Evolutionary conservation across 2,888 invertebrate genomes (phyloP), one percentile per base, ranked within the genome.

Genomic region (Julus scandinavius): DNA sequence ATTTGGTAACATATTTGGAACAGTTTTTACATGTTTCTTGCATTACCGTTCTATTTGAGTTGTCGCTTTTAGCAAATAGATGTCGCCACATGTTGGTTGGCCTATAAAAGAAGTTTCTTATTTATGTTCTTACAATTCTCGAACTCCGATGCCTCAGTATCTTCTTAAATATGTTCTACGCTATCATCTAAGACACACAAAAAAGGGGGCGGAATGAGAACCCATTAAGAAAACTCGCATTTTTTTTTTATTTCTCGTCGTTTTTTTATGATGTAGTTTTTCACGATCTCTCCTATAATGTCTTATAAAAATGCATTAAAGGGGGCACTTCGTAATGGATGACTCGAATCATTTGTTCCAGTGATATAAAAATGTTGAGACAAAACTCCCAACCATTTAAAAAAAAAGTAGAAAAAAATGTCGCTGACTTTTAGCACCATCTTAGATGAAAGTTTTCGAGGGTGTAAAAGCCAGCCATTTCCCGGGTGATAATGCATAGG

Each of bases 191-290:
- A 9, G 1, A 4, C n/a, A 17, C 2, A 58, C 2, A 58, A 58
- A 58, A 58, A 58, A 1, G 5, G 5, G n/a, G 15, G 15, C 54
- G 17, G 58, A n/a, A n/a, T 58, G 58, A 58, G 58, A 58, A 58
- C 58, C 58, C 58, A 58, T 58, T 58, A 58, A 58, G 58, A 58
- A 58, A 58, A 17, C 58, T 58, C 58, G n/a, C 58, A 58, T 9
- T 54, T 9, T 9, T 58, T 58, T 58, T 58, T n/a, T 58, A 58
- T 58, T 58, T 58, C 58, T 2, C 15, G 58, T 58, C 58, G 54
- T 54, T 54, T 58, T 58, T 58, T 58, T 58, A 58, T 58, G 58
- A n/a, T 58, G n/a, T 58, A 58, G 58, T 58, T 58, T 58, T 58
- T n/a, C 58, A 58, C 58, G 17, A 58, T 58, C 58, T 58, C 58